Conservation (phyloP, 2,797 vertebrate species). For the Chelonia mydas region DNA sequence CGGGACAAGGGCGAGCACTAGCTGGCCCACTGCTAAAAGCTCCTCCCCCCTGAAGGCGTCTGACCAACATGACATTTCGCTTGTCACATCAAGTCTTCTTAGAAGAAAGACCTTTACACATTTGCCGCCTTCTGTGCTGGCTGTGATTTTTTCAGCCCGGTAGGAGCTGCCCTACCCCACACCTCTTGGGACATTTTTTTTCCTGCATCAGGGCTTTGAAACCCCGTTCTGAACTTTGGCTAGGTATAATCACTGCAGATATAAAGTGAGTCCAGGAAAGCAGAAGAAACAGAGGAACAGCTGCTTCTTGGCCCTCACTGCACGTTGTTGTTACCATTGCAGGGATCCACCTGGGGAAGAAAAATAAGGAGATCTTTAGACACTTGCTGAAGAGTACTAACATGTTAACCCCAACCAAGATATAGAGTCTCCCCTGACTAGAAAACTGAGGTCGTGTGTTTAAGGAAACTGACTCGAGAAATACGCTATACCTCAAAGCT, state of each 20-base stretch:
- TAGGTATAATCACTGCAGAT: not conserved
- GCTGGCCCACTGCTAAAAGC: too few species aligned
- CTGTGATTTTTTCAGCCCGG: not conserved
- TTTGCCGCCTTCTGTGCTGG: not conserved
- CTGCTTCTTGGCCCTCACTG: slow-evolving; percentile 63
- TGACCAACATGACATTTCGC: not conserved
- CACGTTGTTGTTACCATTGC: slow-evolving; percentile 66
- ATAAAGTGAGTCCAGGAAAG: slow-evolving; percentile 5
- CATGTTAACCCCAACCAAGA: not conserved
- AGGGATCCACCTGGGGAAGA: slow-evolving; percentile 84
- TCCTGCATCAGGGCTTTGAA: not conserved
- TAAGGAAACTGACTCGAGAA: not conserved
- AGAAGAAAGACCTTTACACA: not conserved
- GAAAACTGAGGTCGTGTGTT: not conserved
- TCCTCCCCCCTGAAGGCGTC: too few species aligned
- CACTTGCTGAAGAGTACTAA: not conserved
- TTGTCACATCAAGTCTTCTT: not conserved
- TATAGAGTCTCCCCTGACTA: not conserved
- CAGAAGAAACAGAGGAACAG: slow-evolving; percentile 4
- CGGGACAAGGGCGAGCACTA: too few species aligned
- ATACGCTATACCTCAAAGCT: not conserved
- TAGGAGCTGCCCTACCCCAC: not conserved
- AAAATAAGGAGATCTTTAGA: fast-evolving
- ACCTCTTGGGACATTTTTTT: not conserved
- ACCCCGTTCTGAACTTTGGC: not conserved